Conservation (phyloP, 2,888 invertebrate species). For the Philonicus albiceps region DNA sequence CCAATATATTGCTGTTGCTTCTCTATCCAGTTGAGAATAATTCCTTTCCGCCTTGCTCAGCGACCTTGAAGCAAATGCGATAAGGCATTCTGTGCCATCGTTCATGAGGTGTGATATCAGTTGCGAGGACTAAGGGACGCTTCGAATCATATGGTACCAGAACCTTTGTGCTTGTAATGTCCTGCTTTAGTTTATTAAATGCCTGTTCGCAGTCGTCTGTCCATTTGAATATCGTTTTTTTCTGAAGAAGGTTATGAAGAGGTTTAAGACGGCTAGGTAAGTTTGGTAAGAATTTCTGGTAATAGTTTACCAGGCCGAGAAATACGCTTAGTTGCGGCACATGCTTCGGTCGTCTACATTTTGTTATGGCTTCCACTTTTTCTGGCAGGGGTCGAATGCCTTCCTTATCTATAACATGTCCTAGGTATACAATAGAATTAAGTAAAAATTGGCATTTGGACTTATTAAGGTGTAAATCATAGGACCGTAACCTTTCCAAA, state of each 20-base stretch:
- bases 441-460: neutral
- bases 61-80: neutral
- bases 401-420: neutral
- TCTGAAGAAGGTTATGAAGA: neutral
- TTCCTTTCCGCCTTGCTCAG: slow-evolving; percentile 47
- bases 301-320: no score
- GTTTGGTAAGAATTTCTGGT: no score
- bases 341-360: no score
- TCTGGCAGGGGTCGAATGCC: neutral
- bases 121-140: slow-evolving; percentile 49
- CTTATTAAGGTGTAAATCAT: neutral
- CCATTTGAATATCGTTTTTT: neutral
- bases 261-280: neutral
- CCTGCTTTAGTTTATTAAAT: neutral
- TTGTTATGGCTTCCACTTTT: no score
- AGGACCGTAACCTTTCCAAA: neutral
- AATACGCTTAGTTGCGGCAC: no score
- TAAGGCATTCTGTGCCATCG: slow-evolving; percentile 51
- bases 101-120: slow-evolving; percentile 51
- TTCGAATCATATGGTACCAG: neutral
- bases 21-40: slow-evolving; percentile 52
- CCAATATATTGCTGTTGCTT: slow-evolving; percentile 55
- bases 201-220: neutral
- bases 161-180: neutral
- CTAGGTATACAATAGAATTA: neutral